Base-by-base conservation (phyloP, 2,888 invertebrate genomes). In the Endomychus coccineus region DNA sequence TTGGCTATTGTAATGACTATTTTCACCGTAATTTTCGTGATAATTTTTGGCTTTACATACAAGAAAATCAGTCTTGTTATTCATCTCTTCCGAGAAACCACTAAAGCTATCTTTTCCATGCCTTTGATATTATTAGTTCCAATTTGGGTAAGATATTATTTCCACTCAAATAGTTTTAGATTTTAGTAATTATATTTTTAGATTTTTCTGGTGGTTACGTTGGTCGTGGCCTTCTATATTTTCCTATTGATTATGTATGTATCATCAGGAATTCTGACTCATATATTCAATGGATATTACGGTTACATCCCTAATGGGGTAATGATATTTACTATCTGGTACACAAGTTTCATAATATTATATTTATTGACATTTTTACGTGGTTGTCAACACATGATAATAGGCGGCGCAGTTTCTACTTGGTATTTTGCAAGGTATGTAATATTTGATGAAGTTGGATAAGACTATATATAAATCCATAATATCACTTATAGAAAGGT, bases 321-420 rank as follows among this genome's bases (percentile, higher is more conserved):
- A 21, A 69, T 69, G 58, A 64, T 63, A 52, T 57, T 67, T 27
- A 56, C 70, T 2, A 57, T 70, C 36, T 67, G 70, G 67, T 67
- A 69, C 47, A 71, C 72, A 44, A 49, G 72, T 10, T 60, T 80
- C 32, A 77, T 73, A 2, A 62, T 77, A 46, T 63, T 80, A 27
- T 82, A 80, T 80, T 70, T 75, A 39, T 65, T 70, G 24, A 77
- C 80, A 56, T 80, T 80, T 54, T 68, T 77, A 39, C 69, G 80
- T 27, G 79, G 76, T 15, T 78, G 78, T 54, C 79, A 82, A 50
- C 76, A 80, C 55, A 73, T 80, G 66, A 69, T 80, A 4, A 71
- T 81, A 36, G 77, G 78, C 24, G 77, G 79, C 4, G 68, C 78
- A 6, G 75, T 80, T 1, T 71, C 77, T 1, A 67, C 64, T 3